phyloP scores from a whole-genome alignment of 2,113 vertebrate genomes.

The Petrocephalus microphthalmus region DNA sequence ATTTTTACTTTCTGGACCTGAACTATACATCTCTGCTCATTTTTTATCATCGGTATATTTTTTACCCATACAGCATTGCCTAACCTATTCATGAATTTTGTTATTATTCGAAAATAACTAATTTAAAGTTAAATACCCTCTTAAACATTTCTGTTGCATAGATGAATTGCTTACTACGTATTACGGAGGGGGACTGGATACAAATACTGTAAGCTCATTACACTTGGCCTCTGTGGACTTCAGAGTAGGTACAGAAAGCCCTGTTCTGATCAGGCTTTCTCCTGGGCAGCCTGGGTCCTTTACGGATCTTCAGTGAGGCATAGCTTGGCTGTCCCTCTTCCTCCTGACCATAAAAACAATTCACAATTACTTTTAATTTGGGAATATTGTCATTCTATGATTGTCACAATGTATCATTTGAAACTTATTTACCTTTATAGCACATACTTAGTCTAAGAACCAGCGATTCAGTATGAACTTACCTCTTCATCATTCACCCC shows the following conservation, averaged over 20 bases:
- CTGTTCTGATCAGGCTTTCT: neutral
- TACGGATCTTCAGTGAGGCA: neutral
- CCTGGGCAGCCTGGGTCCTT: neutral
- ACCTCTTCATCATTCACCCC: too few relatives aligned
- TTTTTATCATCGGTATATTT: too few relatives aligned
- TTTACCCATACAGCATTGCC: too few relatives aligned
- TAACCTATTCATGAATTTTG: too few relatives aligned
- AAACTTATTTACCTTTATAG: neutral
- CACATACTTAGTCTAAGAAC: neutral
- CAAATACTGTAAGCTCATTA: neutral
- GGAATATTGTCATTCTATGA: neutral
- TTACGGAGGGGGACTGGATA: neutral
- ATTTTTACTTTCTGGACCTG: too few relatives aligned
- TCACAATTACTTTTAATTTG: neutral
- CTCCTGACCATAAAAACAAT: neutral
- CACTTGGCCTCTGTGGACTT: neutral
- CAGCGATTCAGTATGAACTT: too few relatives aligned
- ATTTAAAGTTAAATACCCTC: neutral
- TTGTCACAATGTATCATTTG: neutral
- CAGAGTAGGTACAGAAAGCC: slow-evolving; percentile 9
- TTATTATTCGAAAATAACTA: too few relatives aligned
- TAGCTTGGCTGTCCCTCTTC: neutral
- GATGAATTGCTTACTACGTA: neutral
- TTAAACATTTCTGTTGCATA: neutral
- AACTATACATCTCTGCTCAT: too few relatives aligned